Evolutionary conservation across 2,888 invertebrate genomes (phyloP), one percentile per base, ranked within the genome.

Genomic region (Ceratothoa steindachneri): DNA sequence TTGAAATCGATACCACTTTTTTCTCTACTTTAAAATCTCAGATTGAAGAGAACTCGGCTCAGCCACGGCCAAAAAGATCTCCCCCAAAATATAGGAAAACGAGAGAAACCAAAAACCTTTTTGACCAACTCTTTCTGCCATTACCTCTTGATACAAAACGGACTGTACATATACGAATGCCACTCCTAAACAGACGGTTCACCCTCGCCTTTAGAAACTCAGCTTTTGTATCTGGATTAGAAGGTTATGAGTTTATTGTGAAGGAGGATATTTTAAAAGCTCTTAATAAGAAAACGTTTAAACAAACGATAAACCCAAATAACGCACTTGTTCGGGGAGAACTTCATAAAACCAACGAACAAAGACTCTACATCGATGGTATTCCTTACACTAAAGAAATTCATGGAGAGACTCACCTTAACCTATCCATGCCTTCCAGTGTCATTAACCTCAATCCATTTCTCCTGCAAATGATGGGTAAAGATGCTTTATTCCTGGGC

Each of bases 1-100:
- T 75, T 52, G 71, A 75, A 27, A 72, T 77, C 27, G 72, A 74
- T 69, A 75, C 77, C 15, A 64, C 70, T 15, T 74, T 77, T 67
- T 68, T 77, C 29, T 67, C 74, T 31, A 69, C 69, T 24, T 67
- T 77, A 7, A 72, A 77, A 52, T 69, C 67, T 15, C 77, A 77
- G 30, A 72, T 74, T 12, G 31, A 72, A 27, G 12, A n/a, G 1
- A 71, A 69, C n/a, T 64, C 51, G n/a, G 27, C n/a, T 22, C 12
- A 24, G 1, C 19, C 24, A 24, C 55, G 75, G 51, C 19, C 30
- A 2, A 64, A 52, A n/a, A 60, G 75, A 22, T 30, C 31, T 28
- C 29, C 22, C 2, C 19, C 19, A 31, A 68, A 31, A 30, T 72
- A 7, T 67, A 60, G 7, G 65, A 70, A 28, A 65, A 68, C 52